A percentile compares a stretch with the other conserved stretches of the same genome.
Evolutionary conservation across 2,797 vertebrate species (phyloP).

Genomic region (Zonotrichia albicollis): DNA sequence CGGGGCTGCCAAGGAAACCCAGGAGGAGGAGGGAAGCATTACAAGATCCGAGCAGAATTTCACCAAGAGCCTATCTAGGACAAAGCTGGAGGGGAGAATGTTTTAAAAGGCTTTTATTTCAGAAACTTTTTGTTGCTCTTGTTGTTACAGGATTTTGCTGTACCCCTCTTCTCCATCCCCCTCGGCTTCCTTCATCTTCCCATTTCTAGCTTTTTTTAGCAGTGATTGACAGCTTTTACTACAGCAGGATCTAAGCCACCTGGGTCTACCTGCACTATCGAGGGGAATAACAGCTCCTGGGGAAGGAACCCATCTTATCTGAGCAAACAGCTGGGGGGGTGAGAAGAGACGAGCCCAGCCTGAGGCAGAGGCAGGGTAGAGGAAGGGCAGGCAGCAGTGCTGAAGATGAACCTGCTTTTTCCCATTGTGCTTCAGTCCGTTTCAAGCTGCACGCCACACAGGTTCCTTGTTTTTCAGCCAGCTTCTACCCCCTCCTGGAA

Average conservation of each 20-base stretch:
- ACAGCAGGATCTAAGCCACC: not conserved
- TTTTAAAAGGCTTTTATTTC: slow-evolving; percentile 67
- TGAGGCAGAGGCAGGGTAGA: not conserved
- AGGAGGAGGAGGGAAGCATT: slow-evolving; percentile 40
- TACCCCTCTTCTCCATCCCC: not conserved
- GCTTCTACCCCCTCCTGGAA: not conserved
- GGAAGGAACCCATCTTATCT: slow-evolving; percentile 1
- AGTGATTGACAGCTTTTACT: slow-evolving; percentile 51
- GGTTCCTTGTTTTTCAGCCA: not conserved
- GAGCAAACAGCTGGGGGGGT: not conserved
- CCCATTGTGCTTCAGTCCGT: not conserved
- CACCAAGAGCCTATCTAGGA: slow-evolving; percentile 36
- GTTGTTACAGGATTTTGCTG: slow-evolving; percentile 30
- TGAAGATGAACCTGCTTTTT: not conserved
- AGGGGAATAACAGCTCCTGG: not conserved
- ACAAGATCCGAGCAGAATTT: slow-evolving; percentile 37
- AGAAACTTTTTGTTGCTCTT: slow-evolving; percentile 28
- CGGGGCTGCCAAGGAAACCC: slow-evolving; percentile 65
- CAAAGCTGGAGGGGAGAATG: slow-evolving; percentile 25
- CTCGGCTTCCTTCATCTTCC: not conserved
- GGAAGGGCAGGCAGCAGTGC: not conserved
- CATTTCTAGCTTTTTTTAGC: not conserved
- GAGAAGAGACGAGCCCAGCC: not conserved
- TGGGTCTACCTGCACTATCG: not conserved
- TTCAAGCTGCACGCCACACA: not conserved